These are phyloP conservation scores for Scaptomyza reducta DNA, from an alignment of 2,888 invertebrate genomes.

Conservation along the genomic window DNA sequence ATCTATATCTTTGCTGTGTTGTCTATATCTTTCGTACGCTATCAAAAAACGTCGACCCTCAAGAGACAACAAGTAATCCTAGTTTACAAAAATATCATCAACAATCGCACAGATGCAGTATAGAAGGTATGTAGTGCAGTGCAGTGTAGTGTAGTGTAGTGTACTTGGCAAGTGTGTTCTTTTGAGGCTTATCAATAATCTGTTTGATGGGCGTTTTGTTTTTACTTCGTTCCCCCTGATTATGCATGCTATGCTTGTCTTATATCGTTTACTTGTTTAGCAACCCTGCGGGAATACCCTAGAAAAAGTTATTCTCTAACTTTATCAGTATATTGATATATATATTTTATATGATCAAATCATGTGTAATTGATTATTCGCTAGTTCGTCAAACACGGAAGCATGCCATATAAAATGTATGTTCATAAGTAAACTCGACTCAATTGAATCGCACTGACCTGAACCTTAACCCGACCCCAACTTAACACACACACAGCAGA, in stretches of 20 bases:
- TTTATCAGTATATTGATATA: too few relatives aligned
- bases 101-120: not conserved
- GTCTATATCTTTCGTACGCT: constrained; percentile 64
- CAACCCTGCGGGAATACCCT: not conserved
- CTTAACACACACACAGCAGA: constrained; percentile 10
- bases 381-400: constrained; percentile 72
- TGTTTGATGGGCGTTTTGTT: constrained; percentile 30
- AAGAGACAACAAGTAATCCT: constrained; percentile 72
- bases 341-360: too few relatives aligned
- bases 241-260: too few relatives aligned
- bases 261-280: not conserved
- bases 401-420: constrained; percentile 29
- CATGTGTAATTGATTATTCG: too few relatives aligned
- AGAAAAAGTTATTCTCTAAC: not conserved
- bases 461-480: constrained; percentile 46
- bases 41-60: constrained; percentile 58
- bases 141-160: not conserved
- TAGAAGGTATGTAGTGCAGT: not conserved
- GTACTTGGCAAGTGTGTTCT: not conserved
- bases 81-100: constrained; percentile 57
- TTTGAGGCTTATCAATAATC: constrained; percentile 48
- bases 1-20: constrained; percentile 42
- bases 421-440: constrained; percentile 44
- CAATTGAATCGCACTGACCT: constrained; percentile 66
- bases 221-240: constrained; percentile 3